Evolutionary conservation across 1,140 invertebrate genomes (phyloP), one percentile per base, ranked within the genome.

Genomic region (Brachionus rubens): DNA sequence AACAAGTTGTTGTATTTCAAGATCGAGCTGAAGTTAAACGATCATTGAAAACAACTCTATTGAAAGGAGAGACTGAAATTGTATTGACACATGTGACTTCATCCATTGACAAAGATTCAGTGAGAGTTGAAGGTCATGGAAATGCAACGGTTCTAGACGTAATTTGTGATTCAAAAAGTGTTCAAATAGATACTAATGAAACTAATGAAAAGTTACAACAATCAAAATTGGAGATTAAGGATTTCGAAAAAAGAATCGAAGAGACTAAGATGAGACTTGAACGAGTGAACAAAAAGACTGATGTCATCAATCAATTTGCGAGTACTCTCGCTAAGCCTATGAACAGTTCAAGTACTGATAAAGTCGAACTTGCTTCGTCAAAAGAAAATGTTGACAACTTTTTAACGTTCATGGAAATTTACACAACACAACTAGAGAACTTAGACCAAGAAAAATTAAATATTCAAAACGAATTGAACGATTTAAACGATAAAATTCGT

Each of bases 341-440:
- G n/a, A 50, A 50, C 28, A 40, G 43, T 19, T 28, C 33, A 48
- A 54, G 10, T 16, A 56, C 6, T 9, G 16, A 9, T 56, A 5
- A 21, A 28, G 43, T 36, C 12, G 30, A 54, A 16, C 19, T 48
- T 19, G 28, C 10, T 3, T 16, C 46, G 21, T 43, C 40, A 5
- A 72, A 19, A 48, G 43, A 72, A 40, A 72, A 72, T 41, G 26
- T 72, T 10, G 68, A 72, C 12, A 72, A 16, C 19, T 72, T 72
- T 72, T 72, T 72, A 5, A 26, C 28, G 9, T 72, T 72, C 14
- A 41, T 72, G 7, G 68, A 72, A 21, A 21, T 72, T 6, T 72
- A 72, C 48, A 26, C 41, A 48, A 16, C 21, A 4, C 46, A 47
- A 46, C n/a, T 68, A 16, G 41, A 46, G n/a, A 14, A 5, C 14